Evolutionary conservation across 2,797 vertebrate species (phyloP).

Genomic region (Pseudochaenichthys georgianus): DNA sequence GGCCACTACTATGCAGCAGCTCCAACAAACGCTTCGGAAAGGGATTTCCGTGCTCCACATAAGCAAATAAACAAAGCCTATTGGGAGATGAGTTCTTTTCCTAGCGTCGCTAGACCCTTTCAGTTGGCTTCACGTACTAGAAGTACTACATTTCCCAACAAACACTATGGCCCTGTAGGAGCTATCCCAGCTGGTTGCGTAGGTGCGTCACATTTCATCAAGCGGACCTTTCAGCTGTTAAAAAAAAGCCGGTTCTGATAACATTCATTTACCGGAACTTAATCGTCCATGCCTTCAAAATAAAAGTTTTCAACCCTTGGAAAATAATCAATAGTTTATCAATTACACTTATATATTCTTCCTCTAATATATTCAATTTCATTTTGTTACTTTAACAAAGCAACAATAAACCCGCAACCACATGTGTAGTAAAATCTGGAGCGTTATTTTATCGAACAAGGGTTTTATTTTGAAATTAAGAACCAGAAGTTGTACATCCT

Average conservation of each 20-base stretch:
- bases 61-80: slow-evolving; percentile 59
- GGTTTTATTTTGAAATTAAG: slow-evolving; percentile 58
- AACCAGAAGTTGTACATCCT: slow-evolving; percentile 21
- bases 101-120: fast-evolving
- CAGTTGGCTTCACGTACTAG: fast-evolving
- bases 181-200: slow-evolving; percentile 52
- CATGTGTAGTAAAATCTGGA: fast-evolving
- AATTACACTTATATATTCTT: fast-evolving
- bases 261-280: slow-evolving; percentile 22
- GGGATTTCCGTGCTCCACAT: slow-evolving; percentile 81
- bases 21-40: slow-evolving; percentile 10
- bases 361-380: fast-evolving
- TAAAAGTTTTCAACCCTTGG: slow-evolving; percentile 17
- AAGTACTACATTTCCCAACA: slow-evolving; percentile 65
- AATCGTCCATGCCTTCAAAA: slow-evolving; percentile 44
- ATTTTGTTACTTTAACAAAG: fast-evolving
- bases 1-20: no score
- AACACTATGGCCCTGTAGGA: not conserved
- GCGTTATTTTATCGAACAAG: fast-evolving
- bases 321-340: fast-evolving
- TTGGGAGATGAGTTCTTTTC: slow-evolving; percentile 67
- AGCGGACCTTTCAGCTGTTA: slow-evolving; percentile 56
- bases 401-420: fast-evolving
- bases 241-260: slow-evolving; percentile 23
- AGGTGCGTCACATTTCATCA: slow-evolving; percentile 1